A percentile compares a stretch with the other conserved stretches of the same genome.
Evolutionary conservation across 2,888 invertebrate species (phyloP).

Genomic region (Nomada ruficornis): DNA sequence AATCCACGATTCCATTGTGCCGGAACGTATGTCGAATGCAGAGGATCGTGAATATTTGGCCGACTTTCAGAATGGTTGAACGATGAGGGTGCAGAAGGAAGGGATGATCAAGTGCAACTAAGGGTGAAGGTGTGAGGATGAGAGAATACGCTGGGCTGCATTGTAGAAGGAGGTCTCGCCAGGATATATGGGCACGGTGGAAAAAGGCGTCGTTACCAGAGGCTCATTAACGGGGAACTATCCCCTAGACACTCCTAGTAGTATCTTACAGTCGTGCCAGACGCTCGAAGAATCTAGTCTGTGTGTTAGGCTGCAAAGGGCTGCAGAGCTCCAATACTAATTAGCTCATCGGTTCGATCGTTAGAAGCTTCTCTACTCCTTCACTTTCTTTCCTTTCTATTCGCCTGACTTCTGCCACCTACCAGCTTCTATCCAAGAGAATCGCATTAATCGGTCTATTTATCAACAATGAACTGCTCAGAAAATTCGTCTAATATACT

Average conservation of each 20-base stretch:
- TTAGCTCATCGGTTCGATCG: constrained; percentile 72
- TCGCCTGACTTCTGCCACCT: constrained; percentile 25
- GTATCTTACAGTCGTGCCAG: constrained; percentile 71
- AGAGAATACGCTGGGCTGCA: constrained; percentile 42
- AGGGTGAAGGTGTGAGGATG: constrained; percentile 33
- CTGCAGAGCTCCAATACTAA: constrained; percentile 75
- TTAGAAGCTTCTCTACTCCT: constrained; percentile 38
- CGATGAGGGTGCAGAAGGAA: constrained; percentile 22
- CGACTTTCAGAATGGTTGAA: constrained; percentile 52
- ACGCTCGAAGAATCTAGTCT: constrained; percentile 20
- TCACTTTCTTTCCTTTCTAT: constrained; percentile 23
- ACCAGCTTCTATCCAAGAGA: no score
- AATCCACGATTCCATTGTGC: constrained; percentile 23
- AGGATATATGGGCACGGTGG: constrained; percentile 73
- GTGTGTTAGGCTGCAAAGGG: constrained; percentile 46
- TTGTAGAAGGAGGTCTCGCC: constrained; percentile 50
- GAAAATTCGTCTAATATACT: neutral
- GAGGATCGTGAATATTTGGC: constrained; percentile 52
- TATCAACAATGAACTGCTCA: no score
- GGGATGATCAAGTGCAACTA: constrained; percentile 47
- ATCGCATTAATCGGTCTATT: neutral
- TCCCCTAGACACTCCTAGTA: constrained; percentile 78
- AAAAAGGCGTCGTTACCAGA: constrained; percentile 81
- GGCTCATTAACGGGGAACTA: constrained; percentile 81
- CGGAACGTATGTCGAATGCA: constrained; percentile 45